These are phyloP conservation scores for Rotaria sp. DNA, from an alignment of 2,888 invertebrate genomes.

Conservation along the genomic window DNA sequence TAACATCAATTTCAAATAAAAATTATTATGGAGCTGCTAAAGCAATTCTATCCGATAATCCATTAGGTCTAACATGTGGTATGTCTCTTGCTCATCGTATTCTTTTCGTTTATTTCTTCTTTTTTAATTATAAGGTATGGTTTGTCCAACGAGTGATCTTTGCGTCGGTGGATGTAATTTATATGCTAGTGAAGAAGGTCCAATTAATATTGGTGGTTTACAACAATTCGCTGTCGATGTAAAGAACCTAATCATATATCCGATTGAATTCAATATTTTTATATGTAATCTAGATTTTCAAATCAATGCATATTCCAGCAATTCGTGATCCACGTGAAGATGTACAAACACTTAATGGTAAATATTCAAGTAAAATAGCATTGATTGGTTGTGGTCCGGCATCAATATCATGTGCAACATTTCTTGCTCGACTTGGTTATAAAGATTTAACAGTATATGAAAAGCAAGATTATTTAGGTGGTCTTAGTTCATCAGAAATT, in stretches of 20 bases:
- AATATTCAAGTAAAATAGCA: conserved; percentile 67
- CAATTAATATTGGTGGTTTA: conserved; percentile 94
- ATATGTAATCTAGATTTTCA: conserved; percentile 66
- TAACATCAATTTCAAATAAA: conserved; percentile 89
- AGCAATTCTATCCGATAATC: conserved; percentile 92
- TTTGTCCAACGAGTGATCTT: conserved; percentile 93
- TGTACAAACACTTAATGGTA: conserved; percentile 47
- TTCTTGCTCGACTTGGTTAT: conserved; percentile 84
- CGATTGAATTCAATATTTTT: neutral
- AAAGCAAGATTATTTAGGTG: conserved; percentile 75
- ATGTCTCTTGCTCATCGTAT: neutral
- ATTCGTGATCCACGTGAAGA: conserved; percentile 66
- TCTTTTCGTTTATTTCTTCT: conserved; percentile 62
- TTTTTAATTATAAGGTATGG: conserved; percentile 73
- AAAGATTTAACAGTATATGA: conserved; percentile 83
- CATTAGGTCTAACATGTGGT: conserved; percentile 63
- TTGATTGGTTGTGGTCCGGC: conserved; percentile 91
- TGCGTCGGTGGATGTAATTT: conserved; percentile 96
- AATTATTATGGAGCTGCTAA: conserved; percentile 93
- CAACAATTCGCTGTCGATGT: conserved; percentile 95
- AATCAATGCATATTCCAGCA: conserved; percentile 83
- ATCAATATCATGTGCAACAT: conserved; percentile 89
- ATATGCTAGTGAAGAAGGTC: conserved; percentile 87
- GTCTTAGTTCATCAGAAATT: conserved; percentile 86
- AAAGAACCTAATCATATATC: conserved; percentile 44